These are phyloP conservation scores for Rhinopomastus cyanomelas DNA, from an alignment of 2,113 vertebrate genomes.

Conservation along the genomic window DNA sequence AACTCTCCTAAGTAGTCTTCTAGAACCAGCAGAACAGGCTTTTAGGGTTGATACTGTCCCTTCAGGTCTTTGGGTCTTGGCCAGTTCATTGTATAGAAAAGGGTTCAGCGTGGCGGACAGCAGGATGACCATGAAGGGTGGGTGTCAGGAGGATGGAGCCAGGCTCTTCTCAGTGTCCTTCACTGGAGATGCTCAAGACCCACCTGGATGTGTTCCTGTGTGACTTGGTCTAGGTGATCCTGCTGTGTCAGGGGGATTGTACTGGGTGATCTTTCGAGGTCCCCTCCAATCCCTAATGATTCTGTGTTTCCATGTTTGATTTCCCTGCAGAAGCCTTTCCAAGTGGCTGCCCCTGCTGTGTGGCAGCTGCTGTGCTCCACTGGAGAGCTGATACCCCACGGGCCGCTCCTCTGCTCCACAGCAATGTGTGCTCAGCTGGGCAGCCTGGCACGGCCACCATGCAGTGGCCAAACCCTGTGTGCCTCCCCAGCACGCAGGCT, in stretches of 20 bases:
- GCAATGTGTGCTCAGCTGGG: rapidly evolving
- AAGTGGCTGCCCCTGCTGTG: neutral
- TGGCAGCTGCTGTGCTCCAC: neutral
- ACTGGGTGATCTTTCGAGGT: too few species aligned
- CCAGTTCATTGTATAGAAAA: neutral
- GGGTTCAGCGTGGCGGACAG: rapidly evolving
- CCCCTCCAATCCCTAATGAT: too few species aligned
- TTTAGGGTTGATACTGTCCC: neutral
- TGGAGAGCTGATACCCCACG: neutral
- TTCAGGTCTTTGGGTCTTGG: neutral
- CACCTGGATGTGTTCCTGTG: too few species aligned
- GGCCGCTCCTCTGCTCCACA: neutral
- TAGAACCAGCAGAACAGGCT: neutral
- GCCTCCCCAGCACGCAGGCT: neutral
- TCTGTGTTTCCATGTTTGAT: too few species aligned
- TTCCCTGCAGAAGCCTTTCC: neutral
- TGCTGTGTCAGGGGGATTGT: too few species aligned
- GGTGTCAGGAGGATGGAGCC: too few species aligned
- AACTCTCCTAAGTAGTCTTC: neutral
- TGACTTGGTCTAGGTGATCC: too few species aligned
- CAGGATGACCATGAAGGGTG: too few species aligned
- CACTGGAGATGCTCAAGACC: too few species aligned
- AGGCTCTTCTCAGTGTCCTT: too few species aligned
- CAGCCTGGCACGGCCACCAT: rapidly evolving
- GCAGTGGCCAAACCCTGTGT: neutral